Percentiles rank a stretch among this genome's conserved stretches.
Evolutionary conservation across 2,113 vertebrate genomes (phyloP).

Genomic region (Myrmecophaga tridactyla): DNA sequence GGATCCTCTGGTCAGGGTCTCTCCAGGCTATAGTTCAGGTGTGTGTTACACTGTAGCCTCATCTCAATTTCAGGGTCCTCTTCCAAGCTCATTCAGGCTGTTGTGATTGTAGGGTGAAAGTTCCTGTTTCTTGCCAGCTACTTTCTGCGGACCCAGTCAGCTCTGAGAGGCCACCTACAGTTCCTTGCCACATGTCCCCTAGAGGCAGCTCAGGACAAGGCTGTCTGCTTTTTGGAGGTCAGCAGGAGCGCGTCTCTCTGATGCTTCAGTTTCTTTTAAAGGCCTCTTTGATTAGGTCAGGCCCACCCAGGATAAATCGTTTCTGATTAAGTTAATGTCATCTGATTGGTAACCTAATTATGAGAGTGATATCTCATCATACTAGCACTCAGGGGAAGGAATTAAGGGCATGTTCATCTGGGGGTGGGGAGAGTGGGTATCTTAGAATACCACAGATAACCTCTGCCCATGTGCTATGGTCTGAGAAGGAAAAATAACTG

Average conservation of each 20-base stretch:
- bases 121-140: not conserved
- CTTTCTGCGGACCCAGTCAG: not conserved
- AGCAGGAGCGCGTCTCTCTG: not conserved
- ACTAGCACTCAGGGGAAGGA: no score
- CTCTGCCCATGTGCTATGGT: not conserved
- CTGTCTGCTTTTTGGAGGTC: not conserved
- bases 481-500: not conserved
- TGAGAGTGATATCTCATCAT: not conserved
- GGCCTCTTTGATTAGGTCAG: not conserved
- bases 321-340: not conserved
- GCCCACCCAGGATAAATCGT: not conserved
- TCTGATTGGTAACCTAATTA: not conserved
- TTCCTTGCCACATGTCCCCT: not conserved
- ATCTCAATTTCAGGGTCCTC: not conserved
- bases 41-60: not conserved
- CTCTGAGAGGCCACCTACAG: not conserved
- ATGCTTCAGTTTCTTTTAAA: not conserved
- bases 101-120: not conserved
- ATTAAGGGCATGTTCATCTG: not conserved
- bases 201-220: not conserved
- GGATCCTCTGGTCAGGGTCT: not conserved
- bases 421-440: not conserved
- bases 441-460: not conserved
- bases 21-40: not conserved
- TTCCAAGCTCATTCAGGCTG: not conserved